phyloP scores from a whole-genome alignment of 1,140 invertebrate genomes.

The Myzus persicae region DNA sequence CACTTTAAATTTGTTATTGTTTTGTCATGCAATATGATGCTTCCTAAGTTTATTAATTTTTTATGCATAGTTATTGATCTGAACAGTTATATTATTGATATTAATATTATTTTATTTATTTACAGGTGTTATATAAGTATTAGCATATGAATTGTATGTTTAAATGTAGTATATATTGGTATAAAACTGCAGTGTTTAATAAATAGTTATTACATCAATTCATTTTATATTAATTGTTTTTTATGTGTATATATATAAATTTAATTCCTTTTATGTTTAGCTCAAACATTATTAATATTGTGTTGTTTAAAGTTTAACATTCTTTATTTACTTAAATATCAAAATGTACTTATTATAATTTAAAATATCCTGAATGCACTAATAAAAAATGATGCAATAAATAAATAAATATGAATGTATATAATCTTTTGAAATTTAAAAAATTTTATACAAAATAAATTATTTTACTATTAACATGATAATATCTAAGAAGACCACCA shows the following conservation, averaged over 20 bases:
- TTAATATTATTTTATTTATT: not conserved
- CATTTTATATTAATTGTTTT: not conserved
- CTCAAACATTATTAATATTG: not conserved
- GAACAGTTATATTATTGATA: not conserved
- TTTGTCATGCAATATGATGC: not conserved
- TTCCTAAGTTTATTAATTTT: not conserved
- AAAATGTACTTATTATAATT: not conserved
- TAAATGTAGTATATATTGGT: not conserved
- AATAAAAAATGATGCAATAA: too few relatives aligned
- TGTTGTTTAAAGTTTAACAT: not conserved
- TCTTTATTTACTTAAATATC: not conserved
- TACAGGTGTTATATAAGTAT: not conserved
- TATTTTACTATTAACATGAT: too few relatives aligned
- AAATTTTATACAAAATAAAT: too few relatives aligned
- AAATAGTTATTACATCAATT: not conserved
- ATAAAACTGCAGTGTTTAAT: not conserved
- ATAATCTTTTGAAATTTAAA: too few relatives aligned
- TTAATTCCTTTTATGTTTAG: not conserved
- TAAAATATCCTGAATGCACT: not conserved
- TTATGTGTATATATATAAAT: not conserved
- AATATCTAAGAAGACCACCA: too few relatives aligned
- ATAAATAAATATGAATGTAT: too few relatives aligned
- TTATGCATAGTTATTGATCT: not conserved
- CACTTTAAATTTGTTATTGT: not conserved
- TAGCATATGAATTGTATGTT: not conserved